Base-by-base conservation (phyloP, 1,140 invertebrate genomes). In the Bombus turneri region DNA sequence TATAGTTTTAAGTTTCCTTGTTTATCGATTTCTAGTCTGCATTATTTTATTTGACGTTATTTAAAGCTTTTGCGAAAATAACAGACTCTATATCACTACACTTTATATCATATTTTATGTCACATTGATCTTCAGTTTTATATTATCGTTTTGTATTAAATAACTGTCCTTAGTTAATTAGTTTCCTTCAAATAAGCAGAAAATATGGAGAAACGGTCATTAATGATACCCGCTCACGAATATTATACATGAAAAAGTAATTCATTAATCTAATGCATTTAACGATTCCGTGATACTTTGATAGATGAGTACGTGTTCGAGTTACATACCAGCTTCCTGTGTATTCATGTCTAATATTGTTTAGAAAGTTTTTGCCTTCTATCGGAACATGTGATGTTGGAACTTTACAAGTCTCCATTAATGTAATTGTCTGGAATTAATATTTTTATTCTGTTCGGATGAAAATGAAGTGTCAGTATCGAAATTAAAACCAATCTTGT, bases 201-300 rank as follows among this genome's bases (percentile, higher is more conserved):
- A 15, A 43, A 15, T 15, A 43, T 43, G 43, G 13, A 37, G 10
- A 34, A 75, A 43, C 22, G 62, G 18, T 28, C n/a, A 39, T 37
- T 76, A 76, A 66, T 39, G 73, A 53, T 41, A 57, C 31, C 5
- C 15, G 1, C 37, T 25, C 34, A 53, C 43, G 83, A 47, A 72
- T 47, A 25, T 71, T 43, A 28, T 39, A 25, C 22, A 47, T 25
- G 47, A 72, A 80, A 64, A 85, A 72, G 68, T 34, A 62, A 83
- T 77, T 41, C 28, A 69, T 77, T 68, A 66, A 68, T 43, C 28
- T 31, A 68, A 69, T 43, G 66, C 25, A 68, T 71, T 84, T 34
- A 84, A 84, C 37, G 76, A 84, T 79, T 72, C 39, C 53, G 39
- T 28, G 57, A 76, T 83, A 43, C n/a, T 25, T 22, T 66, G 41